Evolutionary conservation across 2,113 vertebrate species (phyloP).

Genomic region (Odobenus rosmarus): DNA sequence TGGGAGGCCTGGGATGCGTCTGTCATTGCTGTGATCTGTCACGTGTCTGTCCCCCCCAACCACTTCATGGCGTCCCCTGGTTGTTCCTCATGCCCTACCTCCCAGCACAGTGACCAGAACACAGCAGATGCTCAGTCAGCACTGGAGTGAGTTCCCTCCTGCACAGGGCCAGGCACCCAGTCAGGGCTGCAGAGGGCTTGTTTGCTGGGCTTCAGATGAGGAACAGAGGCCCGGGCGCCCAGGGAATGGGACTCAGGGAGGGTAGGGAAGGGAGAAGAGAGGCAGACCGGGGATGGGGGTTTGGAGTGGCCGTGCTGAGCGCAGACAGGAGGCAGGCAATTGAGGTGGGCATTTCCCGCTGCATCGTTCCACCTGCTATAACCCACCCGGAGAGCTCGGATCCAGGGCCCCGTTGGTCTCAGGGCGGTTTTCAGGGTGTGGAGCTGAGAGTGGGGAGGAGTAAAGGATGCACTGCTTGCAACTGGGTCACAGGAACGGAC

Average conservation of each 20-base stretch:
- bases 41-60: not conserved
- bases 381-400: not conserved
- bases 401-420: slow-evolving; percentile 29
- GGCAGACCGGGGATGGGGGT: not conserved
- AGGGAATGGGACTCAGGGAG: not conserved
- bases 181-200: not conserved
- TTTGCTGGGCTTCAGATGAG: not conserved
- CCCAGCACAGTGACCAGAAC: not conserved
- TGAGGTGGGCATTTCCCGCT: not conserved
- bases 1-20: not conserved
- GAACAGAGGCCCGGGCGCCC: not conserved
- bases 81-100: not conserved
- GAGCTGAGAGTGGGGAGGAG: not conserved
- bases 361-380: not conserved
- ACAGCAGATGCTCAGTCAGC: not conserved
- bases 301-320: not conserved
- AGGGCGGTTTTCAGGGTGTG: not conserved
- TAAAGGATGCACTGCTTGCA: not conserved
- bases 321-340: not conserved
- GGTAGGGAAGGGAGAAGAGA: not conserved
- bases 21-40: not conserved
- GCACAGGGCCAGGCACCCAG: not conserved
- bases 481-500: slow-evolving; percentile 25
- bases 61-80: not conserved
- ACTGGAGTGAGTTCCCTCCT: not conserved